These are phyloP conservation scores for Ennomos quercinarius DNA, from an alignment of 2,888 invertebrate genomes.

Conservation along the genomic window DNA sequence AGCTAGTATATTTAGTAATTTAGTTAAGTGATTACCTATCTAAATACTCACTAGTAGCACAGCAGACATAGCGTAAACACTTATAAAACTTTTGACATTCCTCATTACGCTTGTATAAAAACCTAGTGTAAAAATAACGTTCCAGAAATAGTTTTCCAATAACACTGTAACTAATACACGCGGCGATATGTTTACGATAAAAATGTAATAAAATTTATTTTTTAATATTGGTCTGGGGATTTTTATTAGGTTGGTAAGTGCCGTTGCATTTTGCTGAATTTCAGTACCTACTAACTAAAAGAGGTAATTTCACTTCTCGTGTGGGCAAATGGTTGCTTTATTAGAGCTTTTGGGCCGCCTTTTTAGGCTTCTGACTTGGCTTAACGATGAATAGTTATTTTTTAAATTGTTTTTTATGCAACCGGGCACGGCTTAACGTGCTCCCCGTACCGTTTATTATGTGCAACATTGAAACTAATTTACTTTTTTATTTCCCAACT, in stretches of 20 bases:
- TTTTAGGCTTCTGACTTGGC: too few species aligned
- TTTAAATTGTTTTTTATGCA: too few species aligned
- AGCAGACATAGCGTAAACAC: slow-evolving; percentile 46
- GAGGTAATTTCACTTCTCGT: not conserved
- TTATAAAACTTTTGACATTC: slow-evolving; percentile 44
- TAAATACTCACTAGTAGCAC: slow-evolving; percentile 56
- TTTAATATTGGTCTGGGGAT: slow-evolving; percentile 41
- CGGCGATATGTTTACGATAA: slow-evolving; percentile 57
- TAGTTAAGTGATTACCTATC: not conserved
- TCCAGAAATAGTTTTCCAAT: slow-evolving; percentile 56
- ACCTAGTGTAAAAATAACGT: slow-evolving; percentile 45
- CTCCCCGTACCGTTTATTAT: too few species aligned
- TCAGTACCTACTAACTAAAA: too few species aligned
- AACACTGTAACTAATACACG: slow-evolving; percentile 38
- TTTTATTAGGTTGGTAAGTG: slow-evolving; percentile 3
- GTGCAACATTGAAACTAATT: too few species aligned
- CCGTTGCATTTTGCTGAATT: not conserved
- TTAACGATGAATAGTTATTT: too few species aligned
- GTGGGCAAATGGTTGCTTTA: not conserved
- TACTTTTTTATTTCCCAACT: too few species aligned
- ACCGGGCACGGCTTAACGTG: too few species aligned
- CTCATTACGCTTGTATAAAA: slow-evolving; percentile 46
- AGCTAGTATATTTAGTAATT: too few species aligned
- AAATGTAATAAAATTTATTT: slow-evolving; percentile 60
- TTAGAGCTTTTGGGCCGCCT: too few species aligned